These are phyloP conservation scores for zebrafish (Danio rerio) DNA, from an alignment of 2,113 vertebrate genomes.

Conservation along the genomic window GRCz12tu NC_133180.1:36495501-36496000, in stretches of 20 bases:
- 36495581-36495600: not conserved
- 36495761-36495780: not conserved
- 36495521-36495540: not conserved
- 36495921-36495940: not conserved
- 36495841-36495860: conserved; percentile 6
- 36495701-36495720: not conserved
- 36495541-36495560: not conserved
- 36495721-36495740: not conserved
- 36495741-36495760: not conserved
- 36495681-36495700: not conserved
- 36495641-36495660: conserved; percentile 2
- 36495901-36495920: not conserved
- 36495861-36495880: conserved; percentile 20
- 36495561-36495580: not conserved
- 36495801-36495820: not conserved
- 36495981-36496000: too few species aligned
- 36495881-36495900: conserved; percentile 22
- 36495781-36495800: too few species aligned
- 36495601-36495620: not conserved
- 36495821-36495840: not conserved
- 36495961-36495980: too few species aligned
- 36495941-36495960: not conserved
- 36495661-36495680: not conserved
- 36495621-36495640: conserved; percentile 11
- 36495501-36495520: not conserved